Evolutionary conservation across 2,113 vertebrate genomes (phyloP), one percentile per base, ranked within the genome.

Genomic region (Myotis yumanensis): DNA sequence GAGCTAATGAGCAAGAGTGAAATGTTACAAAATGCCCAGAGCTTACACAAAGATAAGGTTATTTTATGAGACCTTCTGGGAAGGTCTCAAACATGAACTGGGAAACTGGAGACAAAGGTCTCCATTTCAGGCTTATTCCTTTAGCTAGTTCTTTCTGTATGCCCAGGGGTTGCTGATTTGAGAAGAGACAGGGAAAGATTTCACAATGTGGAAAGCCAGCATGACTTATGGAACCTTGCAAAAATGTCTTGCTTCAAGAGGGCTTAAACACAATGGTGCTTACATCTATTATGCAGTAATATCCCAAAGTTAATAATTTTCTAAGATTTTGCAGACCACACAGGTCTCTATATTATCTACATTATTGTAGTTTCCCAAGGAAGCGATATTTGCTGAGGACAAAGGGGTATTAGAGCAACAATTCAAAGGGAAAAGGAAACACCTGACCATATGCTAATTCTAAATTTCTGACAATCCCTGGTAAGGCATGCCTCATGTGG

Each of bases 381-480:
- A 86, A 89, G 57, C 7, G 17, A 18, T 68, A 30, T 35, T 72
- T n/a, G 25, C 57, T 75, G 32, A 89, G 25, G 11, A 48, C 6
- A 32, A 22, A 82, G 25, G 16, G 7, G 20, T 86, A 62, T 37
- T 3, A 23, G 8, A 40, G 51, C 30, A 84, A 11, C 62, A 73
- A 51, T 40, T 68, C 66, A 89, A 85, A 89, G 23, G 35, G 51
- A 77, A 94, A 80, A n/a, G 23, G 25, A 69, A 93, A 87, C 20
- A 10, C 30, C 12, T 89, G 75, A 73, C 30, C 28, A 2, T 46
- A 73, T 54, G 51, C 35, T 69, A n/a, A 87, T 57, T 86, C 15
- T 43, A 28, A 4, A 9, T n/a, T 32, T 52, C 16, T 32, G 7
- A 86, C 18, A 54, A 8, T 40, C 32, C n/a, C 48, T 15, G 11